These are phyloP conservation scores for Perodicticus potto DNA, from an alignment of 2,797 vertebrate species.

Conservation along the genomic window DNA sequence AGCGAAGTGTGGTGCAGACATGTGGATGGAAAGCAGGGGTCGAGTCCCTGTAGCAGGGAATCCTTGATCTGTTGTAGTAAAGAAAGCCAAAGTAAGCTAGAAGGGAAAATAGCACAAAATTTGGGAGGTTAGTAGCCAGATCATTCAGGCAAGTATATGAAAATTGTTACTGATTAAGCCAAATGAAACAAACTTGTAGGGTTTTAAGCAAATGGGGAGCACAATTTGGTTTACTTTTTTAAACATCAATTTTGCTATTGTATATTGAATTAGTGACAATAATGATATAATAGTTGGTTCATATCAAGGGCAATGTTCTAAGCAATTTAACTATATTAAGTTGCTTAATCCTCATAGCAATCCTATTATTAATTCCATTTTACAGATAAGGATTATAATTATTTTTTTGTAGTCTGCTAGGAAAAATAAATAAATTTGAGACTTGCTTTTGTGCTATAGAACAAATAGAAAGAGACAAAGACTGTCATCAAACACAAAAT, in stretches of 20 bases:
- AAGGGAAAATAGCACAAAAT: neutral
- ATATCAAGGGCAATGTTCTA: neutral
- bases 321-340: conserved; percentile 52
- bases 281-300: neutral
- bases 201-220: neutral
- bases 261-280: neutral
- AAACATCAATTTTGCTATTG: neutral
- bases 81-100: neutral
- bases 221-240: conserved; percentile 35
- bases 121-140: neutral
- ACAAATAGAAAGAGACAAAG: neutral
- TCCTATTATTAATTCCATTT: conserved; percentile 39
- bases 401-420: neutral
- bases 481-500: neutral
- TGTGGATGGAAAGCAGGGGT: neutral
- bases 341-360: conserved; percentile 34
- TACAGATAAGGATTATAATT: conserved; percentile 16
- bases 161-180: conserved; percentile 3
- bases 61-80: neutral
- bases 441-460: conserved; percentile 6
- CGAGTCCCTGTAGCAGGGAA: neutral
- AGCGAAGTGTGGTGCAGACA: neutral
- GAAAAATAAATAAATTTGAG: conserved; percentile 9
- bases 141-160: neutral
- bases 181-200: neutral